Evolutionary conservation across 2,797 vertebrate genomes (phyloP), one percentile per base, ranked within the genome.

Genomic region (Tokudaia muenninki): DNA sequence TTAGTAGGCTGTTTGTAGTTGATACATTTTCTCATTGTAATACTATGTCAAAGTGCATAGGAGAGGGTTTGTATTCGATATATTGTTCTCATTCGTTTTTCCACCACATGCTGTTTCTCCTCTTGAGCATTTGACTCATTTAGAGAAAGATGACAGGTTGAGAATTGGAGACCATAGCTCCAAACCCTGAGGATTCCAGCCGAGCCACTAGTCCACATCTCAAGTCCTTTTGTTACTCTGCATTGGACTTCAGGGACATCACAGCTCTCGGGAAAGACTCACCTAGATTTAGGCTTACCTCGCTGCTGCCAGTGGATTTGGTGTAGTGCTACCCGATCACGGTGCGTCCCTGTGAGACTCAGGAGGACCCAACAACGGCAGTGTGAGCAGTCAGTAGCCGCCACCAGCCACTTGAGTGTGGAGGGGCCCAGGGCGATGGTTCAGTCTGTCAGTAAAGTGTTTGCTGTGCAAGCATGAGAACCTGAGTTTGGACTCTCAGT

Each of bases 301-400:
- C 74, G 59, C 7, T 52, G 37, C 55, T 87, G 77, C 31, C 26
- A 1, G 14, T 34, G 26, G 11, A 77, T 24, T 44, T 55, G 1
- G 1, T 1, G 12, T 11, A 11, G 16, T 12, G 2, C 26, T 29
- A 80, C 65, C 52, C 24, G 24, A 11, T 14, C 7, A 50, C 24
- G 26, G 87, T 6, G 12, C 0, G 14, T 44, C 78, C 22, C 19
- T 26, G 3, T 2, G 9, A 8, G n/a, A 21, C 6, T 57, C 75
- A 24, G 11, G 1, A 11, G 52, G 61, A 41, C 31, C 13, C 13
- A 52, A 65, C 26, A 14, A 44, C 5, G 10, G 65, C 17, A 31
- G 44, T 17, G 3, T 31, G n/a, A 57, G 57, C 10, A 47, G 55
- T 19, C 41, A 19, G 26, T 3, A 59, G 59, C 21, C 0, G 0